Base-by-base conservation (phyloP, 2,113 vertebrate species). In the Azemiops feae region DNA sequence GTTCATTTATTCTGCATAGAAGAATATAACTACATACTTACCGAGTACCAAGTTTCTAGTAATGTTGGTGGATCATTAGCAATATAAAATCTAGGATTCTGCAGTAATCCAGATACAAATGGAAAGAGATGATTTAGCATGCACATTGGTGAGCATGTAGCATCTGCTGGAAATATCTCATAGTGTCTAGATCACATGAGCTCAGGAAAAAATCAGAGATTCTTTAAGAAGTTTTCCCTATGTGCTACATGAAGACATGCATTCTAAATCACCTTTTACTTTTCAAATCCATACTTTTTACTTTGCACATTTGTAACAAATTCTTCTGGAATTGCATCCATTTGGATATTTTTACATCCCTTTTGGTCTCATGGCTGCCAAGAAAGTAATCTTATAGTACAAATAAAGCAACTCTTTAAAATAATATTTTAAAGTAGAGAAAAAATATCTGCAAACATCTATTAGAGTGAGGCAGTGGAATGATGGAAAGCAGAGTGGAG, bases 401-500 rank as follows among this genome's bases (percentile, higher is more conserved):
- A 93, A 57, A 25, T 90, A 58, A 69, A 64, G 52, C 0, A 23
- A n/a, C n/a, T 93, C 22, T 45, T 45, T n/a, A 74, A 47, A 52
- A 93, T 53, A 92, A 92, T 12, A 1, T 50, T 85, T 54, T 93
- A 30, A 34, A 93, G 90, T 3, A 87, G 43, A 53, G 86, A 47
- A 69, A 23, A 92, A 54, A 92, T 53, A 3, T n/a, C 2, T 58
- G 23, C 69, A 93, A 55, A n/a, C 92, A 94, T 86, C 11, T 39
- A 11, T 16, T 27, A 25, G 27, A 85, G 3, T 53, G 18, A 5
- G 50, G 22, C 25, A 20, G 50, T 43, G 20, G 54, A 87, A 91
- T 87, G 25, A 94, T 20, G 50, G 55, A 93, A 92, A 55, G 60
- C 90, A 43, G 91, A 92, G 52, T 53, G 30, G 58, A 30, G 43